Conservation (phyloP, 2,113 vertebrate genomes). For the Xenopus laevis region DNA sequence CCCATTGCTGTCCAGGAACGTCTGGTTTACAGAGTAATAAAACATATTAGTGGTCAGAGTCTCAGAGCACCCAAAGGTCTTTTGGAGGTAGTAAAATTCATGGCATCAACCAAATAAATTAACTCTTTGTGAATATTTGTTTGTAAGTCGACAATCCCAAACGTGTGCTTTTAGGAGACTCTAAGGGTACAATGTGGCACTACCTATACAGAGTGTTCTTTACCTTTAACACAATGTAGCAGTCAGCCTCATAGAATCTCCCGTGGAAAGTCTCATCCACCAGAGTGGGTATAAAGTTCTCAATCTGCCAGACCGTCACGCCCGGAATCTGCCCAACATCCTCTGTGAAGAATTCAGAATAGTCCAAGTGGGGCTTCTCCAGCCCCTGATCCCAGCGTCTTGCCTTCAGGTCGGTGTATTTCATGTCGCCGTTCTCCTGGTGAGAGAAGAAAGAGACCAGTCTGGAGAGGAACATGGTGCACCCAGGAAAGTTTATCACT, state of each 20-base stretch:
- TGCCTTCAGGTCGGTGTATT: conserved; percentile 71
- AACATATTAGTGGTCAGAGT: too few species aligned
- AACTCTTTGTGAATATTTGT: too few species aligned
- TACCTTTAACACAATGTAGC: conserved; percentile 96
- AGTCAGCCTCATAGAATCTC: conserved; percentile 95
- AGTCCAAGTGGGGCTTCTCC: conserved; percentile 90
- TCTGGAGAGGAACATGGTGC: too few species aligned
- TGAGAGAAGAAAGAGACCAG: accelerated
- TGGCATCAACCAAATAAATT: too few species aligned
- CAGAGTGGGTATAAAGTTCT: conserved; percentile 85
- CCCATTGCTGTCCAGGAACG: conserved; percentile 84
- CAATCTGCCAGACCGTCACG: conserved; percentile 87
- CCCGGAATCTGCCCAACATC: conserved; percentile 88
- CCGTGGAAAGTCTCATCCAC: conserved; percentile 86
- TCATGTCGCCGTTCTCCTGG: conserved; percentile 79
- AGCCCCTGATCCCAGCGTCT: conserved; percentile 92
- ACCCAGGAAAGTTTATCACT: too few species aligned
- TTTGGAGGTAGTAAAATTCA: too few species aligned
- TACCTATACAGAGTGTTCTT: neutral
- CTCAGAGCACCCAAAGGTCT: too few species aligned
- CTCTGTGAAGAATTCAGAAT: conserved; percentile 91
- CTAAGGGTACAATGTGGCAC: too few species aligned
- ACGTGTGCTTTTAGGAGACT: too few species aligned
- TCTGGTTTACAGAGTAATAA: conserved; percentile 59
- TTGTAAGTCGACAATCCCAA: too few species aligned